phyloP scores from a whole-genome alignment of 2,797 vertebrate genomes.

The Orestias chungarensis region DNA sequence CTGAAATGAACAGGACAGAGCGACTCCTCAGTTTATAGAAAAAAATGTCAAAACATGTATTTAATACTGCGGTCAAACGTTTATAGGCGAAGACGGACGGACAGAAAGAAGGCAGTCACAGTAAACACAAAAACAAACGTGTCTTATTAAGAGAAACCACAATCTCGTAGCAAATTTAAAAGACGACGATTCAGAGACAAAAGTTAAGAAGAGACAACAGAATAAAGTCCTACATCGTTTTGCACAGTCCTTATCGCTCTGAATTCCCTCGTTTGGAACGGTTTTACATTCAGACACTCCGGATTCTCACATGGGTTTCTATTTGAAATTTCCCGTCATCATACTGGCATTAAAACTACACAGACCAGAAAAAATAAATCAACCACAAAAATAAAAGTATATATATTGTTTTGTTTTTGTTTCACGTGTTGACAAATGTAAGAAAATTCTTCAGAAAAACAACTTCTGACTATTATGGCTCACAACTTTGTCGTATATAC shows the following conservation, averaged over 20 bases:
- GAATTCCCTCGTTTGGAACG: conserved; percentile 52
- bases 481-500: conserved; percentile 77
- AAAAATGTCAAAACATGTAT: conserved; percentile 13
- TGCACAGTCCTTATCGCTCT: conserved; percentile 47
- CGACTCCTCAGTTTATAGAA: conserved; percentile 25
- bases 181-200: conserved; percentile 25
- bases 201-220: conserved; percentile 27
- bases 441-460: conserved; percentile 62
- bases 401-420: no score
- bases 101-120: conserved; percentile 10
- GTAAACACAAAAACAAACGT: conserved; percentile 34
- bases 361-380: conserved; percentile 61
- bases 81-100: neutral
- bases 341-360: conserved; percentile 54
- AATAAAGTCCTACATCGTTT: conserved; percentile 24
- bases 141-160: conserved; percentile 19
- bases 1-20: conserved; percentile 14
- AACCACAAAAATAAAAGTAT: conserved; percentile 36
- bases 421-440: conserved; percentile 65
- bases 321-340: conserved; percentile 38
- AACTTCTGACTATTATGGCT: conserved; percentile 42
- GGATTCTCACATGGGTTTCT: conserved; percentile 19
- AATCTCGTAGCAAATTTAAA: conserved; percentile 51
- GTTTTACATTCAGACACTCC: conserved; percentile 45
- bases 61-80: conserved; percentile 64